Evolutionary conservation across 2,888 invertebrate genomes (phyloP).

Genomic region (Morpho helenor): DNA sequence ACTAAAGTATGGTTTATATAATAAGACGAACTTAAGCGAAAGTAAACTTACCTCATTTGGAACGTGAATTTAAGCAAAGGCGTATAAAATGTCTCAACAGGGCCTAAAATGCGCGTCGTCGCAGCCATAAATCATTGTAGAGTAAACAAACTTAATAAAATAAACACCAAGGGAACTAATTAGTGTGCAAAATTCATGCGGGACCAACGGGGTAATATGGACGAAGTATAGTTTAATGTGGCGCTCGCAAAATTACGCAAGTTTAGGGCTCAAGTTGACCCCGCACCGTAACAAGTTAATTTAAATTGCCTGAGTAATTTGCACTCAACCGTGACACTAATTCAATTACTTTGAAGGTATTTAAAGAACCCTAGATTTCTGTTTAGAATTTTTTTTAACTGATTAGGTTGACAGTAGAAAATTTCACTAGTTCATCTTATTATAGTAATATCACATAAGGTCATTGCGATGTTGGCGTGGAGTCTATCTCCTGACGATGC

Average conservation of each 20-base stretch:
- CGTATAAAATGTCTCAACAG: slow-evolving; percentile 4
- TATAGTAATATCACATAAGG: too few species aligned
- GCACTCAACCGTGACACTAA: slow-evolving; percentile 70
- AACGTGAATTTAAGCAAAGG: slow-evolving; percentile 4
- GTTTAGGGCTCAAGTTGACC: slow-evolving; percentile 73
- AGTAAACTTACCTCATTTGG: slow-evolving; percentile 4
- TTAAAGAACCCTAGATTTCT: slow-evolving; percentile 43
- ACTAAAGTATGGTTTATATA: too few species aligned
- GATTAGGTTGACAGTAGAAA: too few species aligned
- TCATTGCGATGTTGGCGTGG: too few species aligned
- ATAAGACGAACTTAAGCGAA: too few species aligned
- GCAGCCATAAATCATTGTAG: slow-evolving; percentile 64
- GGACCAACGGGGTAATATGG: slow-evolving; percentile 72
- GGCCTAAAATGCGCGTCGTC: slow-evolving; percentile 33
- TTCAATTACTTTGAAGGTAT: slow-evolving; percentile 70
- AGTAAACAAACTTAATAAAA: slow-evolving; percentile 67
- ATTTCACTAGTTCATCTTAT: too few species aligned
- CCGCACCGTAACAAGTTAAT: slow-evolving; percentile 70
- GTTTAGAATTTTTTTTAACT: too few species aligned
- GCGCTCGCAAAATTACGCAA: slow-evolving; percentile 75
- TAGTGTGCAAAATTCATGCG: slow-evolving; percentile 76
- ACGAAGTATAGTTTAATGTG: slow-evolving; percentile 75
- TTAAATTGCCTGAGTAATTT: slow-evolving; percentile 74
- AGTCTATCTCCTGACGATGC: too few species aligned
- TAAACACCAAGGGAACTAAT: slow-evolving; percentile 74